These are phyloP conservation scores for Malaclemys terrapin DNA, from an alignment of 2,113 vertebrate genomes.

Conservation along the genomic window DNA sequence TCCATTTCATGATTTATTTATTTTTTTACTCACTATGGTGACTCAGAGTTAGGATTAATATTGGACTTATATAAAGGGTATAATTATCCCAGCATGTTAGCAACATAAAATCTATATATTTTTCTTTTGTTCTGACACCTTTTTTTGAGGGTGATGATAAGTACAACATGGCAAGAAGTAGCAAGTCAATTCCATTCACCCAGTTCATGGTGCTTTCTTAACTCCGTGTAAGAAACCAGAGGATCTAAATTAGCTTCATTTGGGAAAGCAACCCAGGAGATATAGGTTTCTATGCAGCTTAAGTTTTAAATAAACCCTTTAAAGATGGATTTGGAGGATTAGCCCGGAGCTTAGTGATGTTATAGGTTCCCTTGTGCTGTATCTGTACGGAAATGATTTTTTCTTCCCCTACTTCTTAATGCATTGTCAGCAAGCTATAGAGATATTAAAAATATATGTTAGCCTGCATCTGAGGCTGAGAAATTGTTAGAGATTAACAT, in stretches of 20 bases:
- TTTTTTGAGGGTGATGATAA: background rate
- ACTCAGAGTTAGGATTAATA: conserved; percentile 1
- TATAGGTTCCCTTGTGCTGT: background rate
- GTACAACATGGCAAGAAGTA: background rate
- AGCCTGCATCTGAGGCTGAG: background rate
- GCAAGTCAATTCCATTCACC: background rate
- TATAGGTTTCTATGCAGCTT: background rate
- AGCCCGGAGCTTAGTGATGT: background rate
- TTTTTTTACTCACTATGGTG: conserved; percentile 1
- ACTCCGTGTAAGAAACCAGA: background rate
- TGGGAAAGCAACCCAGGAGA: background rate
- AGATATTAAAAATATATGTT: background rate
- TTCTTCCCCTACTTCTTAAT: background rate
- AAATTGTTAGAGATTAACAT: background rate
- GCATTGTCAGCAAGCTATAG: background rate
- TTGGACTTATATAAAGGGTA: background rate
- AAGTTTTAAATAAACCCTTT: conserved; percentile 10
- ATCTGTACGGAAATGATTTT: background rate
- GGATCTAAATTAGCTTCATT: background rate
- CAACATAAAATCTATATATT: background rate
- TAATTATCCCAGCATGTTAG: background rate
- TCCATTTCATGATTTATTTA: background rate
- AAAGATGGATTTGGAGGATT: conserved; percentile 8
- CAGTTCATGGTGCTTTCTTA: rapidly evolving
- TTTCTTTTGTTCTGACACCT: background rate